Percentiles rank a stretch among this genome's conserved stretches.
phyloP scores from a whole-genome alignment of 1,140 invertebrate species.

The Argopecten irradians region DNA sequence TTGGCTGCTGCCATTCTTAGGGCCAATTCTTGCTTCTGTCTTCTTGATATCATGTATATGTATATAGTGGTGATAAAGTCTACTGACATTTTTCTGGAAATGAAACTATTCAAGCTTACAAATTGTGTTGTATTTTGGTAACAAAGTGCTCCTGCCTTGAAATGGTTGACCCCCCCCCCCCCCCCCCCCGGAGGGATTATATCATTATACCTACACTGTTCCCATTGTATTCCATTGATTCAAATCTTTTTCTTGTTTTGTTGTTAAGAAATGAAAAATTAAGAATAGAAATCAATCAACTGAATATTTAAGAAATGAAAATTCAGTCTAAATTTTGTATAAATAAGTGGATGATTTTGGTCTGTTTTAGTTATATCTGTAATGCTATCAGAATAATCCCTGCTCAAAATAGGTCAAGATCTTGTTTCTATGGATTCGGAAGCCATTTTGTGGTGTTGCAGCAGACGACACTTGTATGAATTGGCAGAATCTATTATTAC shows the following conservation, averaged over 20 bases:
- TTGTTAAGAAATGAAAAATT: no score
- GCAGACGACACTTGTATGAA: not conserved
- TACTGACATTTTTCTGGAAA: not conserved
- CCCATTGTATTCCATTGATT: no score
- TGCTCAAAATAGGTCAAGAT: not conserved
- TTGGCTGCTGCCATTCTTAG: not conserved
- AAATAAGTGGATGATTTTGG: not conserved
- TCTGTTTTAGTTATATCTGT: not conserved
- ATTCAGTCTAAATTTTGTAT: not conserved
- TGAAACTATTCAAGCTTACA: no score
- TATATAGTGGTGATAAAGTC: not conserved
- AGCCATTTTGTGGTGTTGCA: not conserved
- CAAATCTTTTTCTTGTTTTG: no score
- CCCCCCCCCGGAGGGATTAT: no score
- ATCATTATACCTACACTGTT: no score
- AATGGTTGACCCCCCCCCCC: no score
- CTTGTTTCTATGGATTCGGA: not conserved
- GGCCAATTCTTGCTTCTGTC: not conserved
- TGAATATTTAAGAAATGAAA: no score
- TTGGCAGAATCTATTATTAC: not conserved
- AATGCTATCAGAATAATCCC: not conserved
- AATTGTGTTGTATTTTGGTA: no score
- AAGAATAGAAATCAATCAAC: no score
- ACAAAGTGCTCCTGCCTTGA: no score
- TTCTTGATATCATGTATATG: not conserved